Conservation (phyloP, 2,888 invertebrate genomes). For the Eurois occulta region DNA sequence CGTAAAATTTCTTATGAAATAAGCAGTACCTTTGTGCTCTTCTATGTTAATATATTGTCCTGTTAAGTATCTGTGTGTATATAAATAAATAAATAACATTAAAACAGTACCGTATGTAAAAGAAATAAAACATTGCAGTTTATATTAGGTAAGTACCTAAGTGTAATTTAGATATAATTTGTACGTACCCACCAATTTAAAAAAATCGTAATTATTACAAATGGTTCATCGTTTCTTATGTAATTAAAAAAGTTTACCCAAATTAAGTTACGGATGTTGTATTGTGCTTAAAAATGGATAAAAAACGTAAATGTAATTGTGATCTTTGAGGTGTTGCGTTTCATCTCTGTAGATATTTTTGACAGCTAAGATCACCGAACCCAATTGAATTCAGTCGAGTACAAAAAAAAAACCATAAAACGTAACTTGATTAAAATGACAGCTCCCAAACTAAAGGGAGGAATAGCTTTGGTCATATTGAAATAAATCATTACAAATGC, state of each 20-base stretch:
- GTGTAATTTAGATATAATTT: background rate
- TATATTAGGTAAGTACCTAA: background rate
- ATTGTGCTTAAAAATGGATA: background rate
- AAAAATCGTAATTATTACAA: background rate
- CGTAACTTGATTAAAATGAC: background rate
- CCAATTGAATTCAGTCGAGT: background rate
- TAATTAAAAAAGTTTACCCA: background rate
- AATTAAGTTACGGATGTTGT: background rate
- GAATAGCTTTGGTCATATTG: background rate
- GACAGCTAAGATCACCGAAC: background rate
- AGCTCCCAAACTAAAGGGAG: too few relatives aligned
- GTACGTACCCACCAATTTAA: background rate
- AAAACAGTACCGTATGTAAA: background rate
- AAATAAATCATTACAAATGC: background rate
- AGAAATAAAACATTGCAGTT: background rate
- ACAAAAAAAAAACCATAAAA: background rate
- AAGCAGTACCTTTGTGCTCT: too few relatives aligned
- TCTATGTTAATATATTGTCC: too few relatives aligned
- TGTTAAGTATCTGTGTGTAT: too few relatives aligned
- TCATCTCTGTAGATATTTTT: background rate
- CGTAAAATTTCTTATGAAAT: too few relatives aligned
- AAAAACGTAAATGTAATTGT: background rate
- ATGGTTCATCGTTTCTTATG: background rate
- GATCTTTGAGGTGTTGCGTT: background rate
- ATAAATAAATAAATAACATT: too few relatives aligned